These are phyloP conservation scores for Cheilosia vernalis DNA, from an alignment of 2,888 invertebrate species.

Conservation along the genomic window DNA sequence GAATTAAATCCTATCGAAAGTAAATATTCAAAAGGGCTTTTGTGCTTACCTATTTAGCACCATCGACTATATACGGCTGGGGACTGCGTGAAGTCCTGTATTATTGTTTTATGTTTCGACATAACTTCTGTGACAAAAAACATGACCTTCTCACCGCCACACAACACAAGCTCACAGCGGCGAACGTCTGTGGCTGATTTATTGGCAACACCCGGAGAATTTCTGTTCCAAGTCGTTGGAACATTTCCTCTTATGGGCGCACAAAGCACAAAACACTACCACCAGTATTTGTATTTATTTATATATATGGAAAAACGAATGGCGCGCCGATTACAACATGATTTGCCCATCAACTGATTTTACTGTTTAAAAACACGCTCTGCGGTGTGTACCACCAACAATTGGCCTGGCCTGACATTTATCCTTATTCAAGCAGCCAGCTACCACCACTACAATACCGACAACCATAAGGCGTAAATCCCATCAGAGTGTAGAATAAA, in stretches of 20 bases:
- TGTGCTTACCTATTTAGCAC: background rate
- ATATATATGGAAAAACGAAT: constrained; percentile 14
- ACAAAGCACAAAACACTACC: background rate
- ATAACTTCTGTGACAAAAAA: constrained; percentile 40
- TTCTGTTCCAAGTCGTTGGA: constrained; percentile 50
- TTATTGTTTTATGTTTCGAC: constrained; percentile 43
- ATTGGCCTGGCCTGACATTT: constrained; percentile 32
- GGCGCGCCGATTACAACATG: constrained; percentile 56
- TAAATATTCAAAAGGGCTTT: background rate
- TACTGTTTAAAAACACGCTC: constrained; percentile 63
- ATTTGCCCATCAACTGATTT: constrained; percentile 57
- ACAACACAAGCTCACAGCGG: constrained; percentile 25
- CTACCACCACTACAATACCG: background rate
- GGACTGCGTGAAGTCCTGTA: constrained; percentile 13
- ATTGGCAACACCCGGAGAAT: constrained; percentile 58
- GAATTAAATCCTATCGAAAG: background rate
- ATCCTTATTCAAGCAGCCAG: constrained; percentile 27
- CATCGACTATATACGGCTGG: background rate
- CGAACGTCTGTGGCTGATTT: constrained; percentile 53
- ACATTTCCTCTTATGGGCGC: constrained; percentile 38
- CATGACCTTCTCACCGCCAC: constrained; percentile 43
- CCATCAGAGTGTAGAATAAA: constrained; percentile 4
- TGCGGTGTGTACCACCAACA: constrained; percentile 28
- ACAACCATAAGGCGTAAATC: background rate
- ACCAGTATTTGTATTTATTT: background rate